These are phyloP conservation scores for Oncorhynchus kisutch DNA, from an alignment of 2,113 vertebrate species.

Conservation along the genomic window DNA sequence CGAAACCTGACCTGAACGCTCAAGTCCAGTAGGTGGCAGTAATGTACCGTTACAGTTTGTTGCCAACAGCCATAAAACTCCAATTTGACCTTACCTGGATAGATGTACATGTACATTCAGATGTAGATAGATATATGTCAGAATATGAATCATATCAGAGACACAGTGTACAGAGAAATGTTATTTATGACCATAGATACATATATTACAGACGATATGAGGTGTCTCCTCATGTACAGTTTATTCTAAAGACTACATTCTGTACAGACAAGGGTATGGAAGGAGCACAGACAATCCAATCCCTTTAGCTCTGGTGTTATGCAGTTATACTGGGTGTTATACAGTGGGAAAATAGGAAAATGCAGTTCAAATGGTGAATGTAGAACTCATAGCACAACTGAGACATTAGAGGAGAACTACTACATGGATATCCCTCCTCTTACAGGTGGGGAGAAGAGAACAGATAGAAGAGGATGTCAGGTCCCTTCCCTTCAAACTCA, in stretches of 20 bases:
- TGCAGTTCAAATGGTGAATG: constrained; percentile 36
- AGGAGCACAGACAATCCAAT: constrained; percentile 69
- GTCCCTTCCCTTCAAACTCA: neutral
- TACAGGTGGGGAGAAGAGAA: neutral
- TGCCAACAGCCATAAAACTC: too few species aligned
- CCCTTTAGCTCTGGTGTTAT: constrained; percentile 20
- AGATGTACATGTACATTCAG: constrained; percentile 59
- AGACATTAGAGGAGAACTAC: neutral
- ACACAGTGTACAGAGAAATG: constrained; percentile 54
- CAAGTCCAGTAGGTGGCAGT: too few species aligned
- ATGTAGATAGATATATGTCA: constrained; percentile 62
- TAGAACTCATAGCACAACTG: constrained; percentile 53
- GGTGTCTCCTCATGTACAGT: constrained; percentile 38
- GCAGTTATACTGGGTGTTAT: constrained; percentile 36
- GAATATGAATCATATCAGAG: constrained; percentile 57
- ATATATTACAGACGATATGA: constrained; percentile 40
- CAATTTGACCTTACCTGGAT: too few species aligned
- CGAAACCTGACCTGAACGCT: neutral
- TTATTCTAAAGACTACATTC: constrained; percentile 43
- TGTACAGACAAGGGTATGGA: constrained; percentile 47
- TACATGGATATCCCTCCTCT: neutral
- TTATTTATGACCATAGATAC: constrained; percentile 42
- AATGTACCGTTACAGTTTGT: too few species aligned
- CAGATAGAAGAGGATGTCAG: neutral
- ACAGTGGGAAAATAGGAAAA: constrained; percentile 4